These are phyloP conservation scores for Nannoperca australis DNA, from an alignment of 2,797 vertebrate genomes.

Conservation along the genomic window DNA sequence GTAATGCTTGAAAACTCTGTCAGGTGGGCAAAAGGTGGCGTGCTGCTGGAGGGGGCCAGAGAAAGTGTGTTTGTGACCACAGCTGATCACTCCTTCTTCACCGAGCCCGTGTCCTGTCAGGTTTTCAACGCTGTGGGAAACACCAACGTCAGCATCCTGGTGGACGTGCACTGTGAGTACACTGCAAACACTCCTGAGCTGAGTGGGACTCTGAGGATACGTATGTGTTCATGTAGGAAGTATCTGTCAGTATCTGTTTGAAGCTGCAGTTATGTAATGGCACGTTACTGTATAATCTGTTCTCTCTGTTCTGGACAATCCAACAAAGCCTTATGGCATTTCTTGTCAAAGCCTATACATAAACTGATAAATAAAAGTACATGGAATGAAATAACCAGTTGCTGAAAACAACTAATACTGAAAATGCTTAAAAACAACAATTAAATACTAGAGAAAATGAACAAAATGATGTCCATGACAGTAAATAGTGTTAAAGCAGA, in stretches of 20 bases:
- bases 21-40: constrained; percentile 96
- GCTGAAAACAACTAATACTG: neutral
- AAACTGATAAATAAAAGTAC: neutral
- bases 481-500: neutral
- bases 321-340: neutral
- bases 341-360: neutral
- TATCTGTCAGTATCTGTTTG: constrained; percentile 18
- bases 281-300: neutral
- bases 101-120: constrained; percentile 95
- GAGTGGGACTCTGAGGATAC: constrained; percentile 11
- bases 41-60: constrained; percentile 91
- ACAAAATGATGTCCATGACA: neutral
- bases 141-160: constrained; percentile 97
- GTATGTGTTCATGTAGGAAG: neutral
- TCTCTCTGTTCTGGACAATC: neutral
- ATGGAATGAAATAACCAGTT: neutral
- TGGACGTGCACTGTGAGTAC: constrained; percentile 95
- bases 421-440: neutral
- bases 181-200: constrained; percentile 19
- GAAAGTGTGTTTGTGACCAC: constrained; percentile 92
- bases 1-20: neutral
- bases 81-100: constrained; percentile 96
- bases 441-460: neutral
- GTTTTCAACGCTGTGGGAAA: constrained; percentile 95
- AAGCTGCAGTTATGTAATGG: constrained; percentile 2